Evolutionary conservation across 2,113 vertebrate genomes (phyloP).

Genomic region (Cepphus grylle): DNA sequence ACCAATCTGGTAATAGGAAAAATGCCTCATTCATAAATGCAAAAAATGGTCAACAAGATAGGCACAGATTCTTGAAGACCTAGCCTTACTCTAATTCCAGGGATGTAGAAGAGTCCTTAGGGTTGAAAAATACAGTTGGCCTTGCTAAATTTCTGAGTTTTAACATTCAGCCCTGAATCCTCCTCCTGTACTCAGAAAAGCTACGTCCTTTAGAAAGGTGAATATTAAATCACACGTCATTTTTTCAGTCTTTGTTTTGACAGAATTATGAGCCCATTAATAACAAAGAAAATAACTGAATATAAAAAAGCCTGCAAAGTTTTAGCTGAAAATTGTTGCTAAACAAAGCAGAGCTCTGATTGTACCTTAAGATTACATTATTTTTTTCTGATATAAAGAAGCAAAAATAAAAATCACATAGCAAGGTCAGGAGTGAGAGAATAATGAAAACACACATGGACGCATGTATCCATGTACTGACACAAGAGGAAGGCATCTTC

Average conservation of each 20-base stretch:
- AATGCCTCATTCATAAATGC: neutral
- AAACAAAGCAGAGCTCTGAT: neutral
- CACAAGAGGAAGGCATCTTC: neutral
- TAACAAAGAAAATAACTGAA: neutral
- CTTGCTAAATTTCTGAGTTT: neutral
- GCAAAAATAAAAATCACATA: neutral
- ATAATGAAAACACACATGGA: neutral
- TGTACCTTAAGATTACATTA: neutral
- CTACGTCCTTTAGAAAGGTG: conserved; percentile 7
- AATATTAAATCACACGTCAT: neutral
- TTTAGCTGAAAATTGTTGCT: neutral
- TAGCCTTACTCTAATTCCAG: neutral
- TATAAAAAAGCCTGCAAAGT: neutral
- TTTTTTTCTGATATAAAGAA: neutral
- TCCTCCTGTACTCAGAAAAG: neutral
- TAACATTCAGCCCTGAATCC: neutral
- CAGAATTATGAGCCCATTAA: conserved; percentile 15
- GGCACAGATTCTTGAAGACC: neutral
- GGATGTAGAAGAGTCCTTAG: neutral
- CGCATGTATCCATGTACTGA: fast-evolving
- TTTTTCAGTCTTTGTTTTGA: conserved; percentile 39
- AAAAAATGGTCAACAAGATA: neutral
- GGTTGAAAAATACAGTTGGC: neutral
- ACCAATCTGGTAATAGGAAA: neutral
- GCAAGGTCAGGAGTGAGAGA: neutral